Evolutionary conservation across 2,113 vertebrate genomes (phyloP).

Genomic region (Nicator chloris): DNA sequence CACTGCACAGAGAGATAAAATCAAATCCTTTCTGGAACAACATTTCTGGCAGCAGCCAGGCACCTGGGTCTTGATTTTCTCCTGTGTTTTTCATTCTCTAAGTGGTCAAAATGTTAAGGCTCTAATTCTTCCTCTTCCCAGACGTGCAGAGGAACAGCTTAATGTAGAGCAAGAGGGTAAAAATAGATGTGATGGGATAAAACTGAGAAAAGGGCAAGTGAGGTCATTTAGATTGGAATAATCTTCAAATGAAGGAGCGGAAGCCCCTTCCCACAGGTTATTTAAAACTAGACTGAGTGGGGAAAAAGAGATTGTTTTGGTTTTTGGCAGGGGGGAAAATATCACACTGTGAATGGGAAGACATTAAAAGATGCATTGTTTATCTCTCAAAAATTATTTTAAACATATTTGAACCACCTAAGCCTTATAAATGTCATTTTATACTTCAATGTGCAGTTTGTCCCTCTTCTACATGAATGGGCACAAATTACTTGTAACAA

Average conservation of each 20-base stretch:
- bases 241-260: background rate
- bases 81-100: background rate
- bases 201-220: background rate
- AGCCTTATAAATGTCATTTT: background rate
- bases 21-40: background rate
- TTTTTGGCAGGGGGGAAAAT: background rate
- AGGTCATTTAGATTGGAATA: background rate
- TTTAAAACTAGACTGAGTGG: background rate
- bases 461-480: background rate
- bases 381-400: background rate
- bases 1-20: background rate
- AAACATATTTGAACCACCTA: background rate
- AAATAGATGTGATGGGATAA: slow-evolving; percentile 33
- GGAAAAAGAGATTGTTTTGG: background rate
- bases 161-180: background rate
- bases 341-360: background rate
- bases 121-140: background rate
- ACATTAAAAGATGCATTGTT: background rate
- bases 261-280: background rate
- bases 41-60: background rate
- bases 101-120: background rate
- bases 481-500: background rate
- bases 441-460: background rate
- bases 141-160: background rate
- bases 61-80: background rate